Base-by-base conservation (phyloP, 2,797 vertebrate species). In the Thripadectes ignobilis region DNA sequence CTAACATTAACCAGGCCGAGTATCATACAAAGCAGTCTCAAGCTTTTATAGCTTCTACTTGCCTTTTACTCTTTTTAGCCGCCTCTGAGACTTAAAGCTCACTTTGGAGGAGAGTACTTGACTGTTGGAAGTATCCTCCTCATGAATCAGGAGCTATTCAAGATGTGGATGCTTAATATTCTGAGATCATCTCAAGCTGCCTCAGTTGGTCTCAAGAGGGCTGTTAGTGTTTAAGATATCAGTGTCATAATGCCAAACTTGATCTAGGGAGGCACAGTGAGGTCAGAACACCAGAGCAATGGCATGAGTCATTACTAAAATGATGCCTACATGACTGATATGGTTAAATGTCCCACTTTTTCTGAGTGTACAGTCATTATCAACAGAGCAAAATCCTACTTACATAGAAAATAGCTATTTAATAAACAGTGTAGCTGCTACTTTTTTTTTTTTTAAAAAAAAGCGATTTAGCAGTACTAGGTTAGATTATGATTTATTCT, bases 101-200 rank as follows among this genome's bases (percentile, higher is more conserved):
- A 54, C 55, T 95, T 80, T 71, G 19, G 30, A 86, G 24, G 8
- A 68, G 39, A 88, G n/a, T 77, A 6, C 12, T 87, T 67, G 51
- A 49, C 58, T 85, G 38, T 38, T 4, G 3, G 41, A 91, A 90
- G 62, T 20, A 66, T 74, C 67, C 26, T 96, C 9, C 59, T 94
- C 81, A 78, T 72, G 43, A 89, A 68, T 93, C 55, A 83, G 84
- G 71, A 93, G 57, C 38, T 87, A 12, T 74, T 96, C 71, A 71
- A 88, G 65, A 59, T 1, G 0, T 71, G 41, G n/a, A 63, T 75
- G 68, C 43, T 88, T 86, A 86, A 77, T 87, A 48, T 83, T 89
- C 63, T 96, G 89, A 96, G 91, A 94, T 93, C 67, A 97, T 88
- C 55, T 95, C 41, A 90, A 72, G 39, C 68, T 89, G 58, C 54